These are phyloP conservation scores for Sylvia atricapilla DNA, from an alignment of 2,113 vertebrate species.

Conservation along the genomic window DNA sequence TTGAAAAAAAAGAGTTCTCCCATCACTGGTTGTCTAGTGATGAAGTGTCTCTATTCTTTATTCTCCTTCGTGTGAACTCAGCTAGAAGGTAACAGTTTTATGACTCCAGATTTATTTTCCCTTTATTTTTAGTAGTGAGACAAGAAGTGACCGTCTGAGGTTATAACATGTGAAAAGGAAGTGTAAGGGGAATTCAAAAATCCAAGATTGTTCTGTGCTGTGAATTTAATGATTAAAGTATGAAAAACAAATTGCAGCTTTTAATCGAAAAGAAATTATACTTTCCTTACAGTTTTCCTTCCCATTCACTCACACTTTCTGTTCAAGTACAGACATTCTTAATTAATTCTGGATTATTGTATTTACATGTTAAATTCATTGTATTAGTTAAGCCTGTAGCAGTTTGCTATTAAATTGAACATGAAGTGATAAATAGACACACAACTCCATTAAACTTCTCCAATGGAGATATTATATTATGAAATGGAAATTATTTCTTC, in stretches of 20 bases:
- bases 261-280: neutral
- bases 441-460: neutral
- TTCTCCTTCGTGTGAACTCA: constrained; percentile 4
- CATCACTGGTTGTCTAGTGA: neutral
- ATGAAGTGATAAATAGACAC: neutral
- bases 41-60: neutral
- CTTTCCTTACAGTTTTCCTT: neutral
- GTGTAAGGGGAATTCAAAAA: neutral
- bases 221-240: neutral
- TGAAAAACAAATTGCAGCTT: neutral
- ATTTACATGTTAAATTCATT: neutral
- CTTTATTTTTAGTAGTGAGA: neutral
- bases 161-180: neutral
- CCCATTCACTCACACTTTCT: neutral
- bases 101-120: constrained; percentile 1
- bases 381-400: neutral
- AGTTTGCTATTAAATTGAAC: neutral
- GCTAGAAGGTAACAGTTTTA: constrained; percentile 1
- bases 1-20: neutral
- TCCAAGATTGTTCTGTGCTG: neutral
- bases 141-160: neutral
- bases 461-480: neutral
- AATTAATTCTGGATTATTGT: neutral
- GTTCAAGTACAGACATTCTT: neutral
- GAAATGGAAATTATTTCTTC: neutral